phyloP scores from a whole-genome alignment of 2,888 invertebrate genomes.

The Aporophyla nigra region DNA sequence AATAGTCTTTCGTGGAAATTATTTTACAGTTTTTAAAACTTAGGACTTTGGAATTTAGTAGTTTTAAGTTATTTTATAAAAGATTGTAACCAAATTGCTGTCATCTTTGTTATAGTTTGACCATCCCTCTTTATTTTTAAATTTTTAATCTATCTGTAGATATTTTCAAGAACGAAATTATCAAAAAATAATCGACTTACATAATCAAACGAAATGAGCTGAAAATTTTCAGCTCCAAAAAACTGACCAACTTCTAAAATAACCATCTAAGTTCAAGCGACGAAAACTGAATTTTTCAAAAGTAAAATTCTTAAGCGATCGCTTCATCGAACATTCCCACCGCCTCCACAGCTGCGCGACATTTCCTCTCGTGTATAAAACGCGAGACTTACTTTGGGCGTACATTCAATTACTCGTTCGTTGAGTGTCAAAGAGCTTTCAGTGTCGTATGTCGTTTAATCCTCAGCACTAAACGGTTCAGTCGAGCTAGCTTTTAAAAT shows the following conservation, averaged over 20 bases:
- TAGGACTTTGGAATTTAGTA: background rate
- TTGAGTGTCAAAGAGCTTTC: conserved; percentile 80
- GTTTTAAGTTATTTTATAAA: background rate
- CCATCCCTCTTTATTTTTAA: background rate
- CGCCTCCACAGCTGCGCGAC: conserved; percentile 39
- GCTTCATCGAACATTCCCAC: conserved; percentile 54
- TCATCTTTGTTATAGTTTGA: no score
- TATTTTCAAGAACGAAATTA: background rate
- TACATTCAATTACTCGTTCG: conserved; percentile 80
- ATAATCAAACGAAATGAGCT: background rate
- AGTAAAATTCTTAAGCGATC: conserved; percentile 34
- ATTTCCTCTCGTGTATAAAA: conserved; percentile 57
- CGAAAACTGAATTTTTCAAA: conserved; percentile 35
- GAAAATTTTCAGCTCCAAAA: background rate
- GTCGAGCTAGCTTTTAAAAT: conserved; percentile 63
- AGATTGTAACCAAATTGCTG: background rate
- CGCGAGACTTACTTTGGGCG: conserved; percentile 71
- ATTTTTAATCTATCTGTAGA: background rate
- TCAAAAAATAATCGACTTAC: background rate
- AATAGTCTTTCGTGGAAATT: background rate
- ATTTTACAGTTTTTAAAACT: background rate
- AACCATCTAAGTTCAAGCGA: background rate
- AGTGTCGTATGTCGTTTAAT: conserved; percentile 74
- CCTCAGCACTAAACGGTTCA: conserved; percentile 71
- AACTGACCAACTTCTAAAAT: conserved; percentile 16